Evolutionary conservation across 2,797 vertebrate genomes (phyloP).

Genomic region (Gymnopithys bicolor): DNA sequence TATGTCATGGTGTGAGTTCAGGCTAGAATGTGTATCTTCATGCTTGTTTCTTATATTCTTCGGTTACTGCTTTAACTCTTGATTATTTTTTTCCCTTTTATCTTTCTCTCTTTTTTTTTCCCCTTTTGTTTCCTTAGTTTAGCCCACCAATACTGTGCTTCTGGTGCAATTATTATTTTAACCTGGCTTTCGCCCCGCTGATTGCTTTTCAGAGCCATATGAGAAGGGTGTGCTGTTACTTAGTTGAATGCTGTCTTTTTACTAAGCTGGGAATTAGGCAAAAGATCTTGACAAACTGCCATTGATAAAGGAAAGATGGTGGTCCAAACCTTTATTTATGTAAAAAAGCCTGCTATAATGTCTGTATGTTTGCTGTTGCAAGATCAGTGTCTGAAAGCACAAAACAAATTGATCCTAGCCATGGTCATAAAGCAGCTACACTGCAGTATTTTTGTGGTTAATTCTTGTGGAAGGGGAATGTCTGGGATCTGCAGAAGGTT

Average conservation of each 20-base stretch:
- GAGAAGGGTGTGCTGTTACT: neutral
- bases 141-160: neutral
- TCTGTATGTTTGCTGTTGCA: neutral
- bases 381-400: neutral
- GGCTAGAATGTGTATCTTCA: neutral
- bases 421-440: neutral
- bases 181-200: neutral
- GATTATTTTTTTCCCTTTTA: neutral
- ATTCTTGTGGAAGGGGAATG: slow-evolving; percentile 12
- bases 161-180: neutral
- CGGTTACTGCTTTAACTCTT: neutral
- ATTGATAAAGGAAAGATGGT: neutral
- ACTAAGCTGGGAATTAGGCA: neutral
- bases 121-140: neutral
- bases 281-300: neutral
- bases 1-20: neutral
- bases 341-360: neutral
- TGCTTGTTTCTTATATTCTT: neutral
- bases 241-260: neutral
- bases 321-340: neutral
- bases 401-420: neutral
- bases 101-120: fast-evolving
- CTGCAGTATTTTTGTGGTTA: slow-evolving; percentile 6
- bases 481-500: slow-evolving; percentile 23
- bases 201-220: neutral